Percentiles rank a stretch among this genome's conserved stretches.
phyloP scores from a whole-genome alignment of 2,888 invertebrate species.

The Drosophila colorata region DNA sequence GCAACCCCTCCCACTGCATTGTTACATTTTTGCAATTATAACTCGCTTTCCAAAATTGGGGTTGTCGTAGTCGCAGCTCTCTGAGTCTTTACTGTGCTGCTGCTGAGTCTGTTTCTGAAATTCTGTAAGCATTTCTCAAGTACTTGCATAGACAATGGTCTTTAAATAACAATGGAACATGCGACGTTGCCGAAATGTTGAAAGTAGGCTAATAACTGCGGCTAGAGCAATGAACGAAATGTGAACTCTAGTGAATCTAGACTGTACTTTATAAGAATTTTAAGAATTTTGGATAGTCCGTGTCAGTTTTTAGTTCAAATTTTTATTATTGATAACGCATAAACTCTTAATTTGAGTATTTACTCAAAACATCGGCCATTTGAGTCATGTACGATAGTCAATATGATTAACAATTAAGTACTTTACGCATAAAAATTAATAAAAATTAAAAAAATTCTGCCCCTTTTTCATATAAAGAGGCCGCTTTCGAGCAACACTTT shows the following conservation, averaged over 20 bases:
- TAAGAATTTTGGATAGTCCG: no score
- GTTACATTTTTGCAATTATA: slow-evolving; percentile 68
- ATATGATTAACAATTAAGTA: no score
- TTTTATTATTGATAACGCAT: no score
- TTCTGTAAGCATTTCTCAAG: slow-evolving; percentile 64
- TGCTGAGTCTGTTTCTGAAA: slow-evolving; percentile 60
- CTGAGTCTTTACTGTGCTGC: slow-evolving; percentile 22
- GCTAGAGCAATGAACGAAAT: slow-evolving; percentile 19
- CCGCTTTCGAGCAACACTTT: no score
- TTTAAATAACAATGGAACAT: slow-evolving; percentile 48
- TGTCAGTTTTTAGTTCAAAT: no score
- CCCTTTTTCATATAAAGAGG: no score
- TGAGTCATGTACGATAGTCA: no score
- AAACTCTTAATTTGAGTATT: no score
- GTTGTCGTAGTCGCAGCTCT: slow-evolving; percentile 37
- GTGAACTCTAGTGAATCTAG: not conserved
- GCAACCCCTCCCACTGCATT: slow-evolving; percentile 35
- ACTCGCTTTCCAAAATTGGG: slow-evolving; percentile 54
- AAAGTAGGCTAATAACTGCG: slow-evolving; percentile 68
- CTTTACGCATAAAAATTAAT: no score
- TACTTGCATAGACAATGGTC: slow-evolving; percentile 50
- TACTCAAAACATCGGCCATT: no score
- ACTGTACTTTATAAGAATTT: slow-evolving; percentile 14
- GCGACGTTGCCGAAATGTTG: slow-evolving; percentile 60
- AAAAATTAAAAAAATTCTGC: no score